These are phyloP conservation scores for Paraplagusia blochii DNA, from an alignment of 2,113 vertebrate species.

Conservation along the genomic window DNA sequence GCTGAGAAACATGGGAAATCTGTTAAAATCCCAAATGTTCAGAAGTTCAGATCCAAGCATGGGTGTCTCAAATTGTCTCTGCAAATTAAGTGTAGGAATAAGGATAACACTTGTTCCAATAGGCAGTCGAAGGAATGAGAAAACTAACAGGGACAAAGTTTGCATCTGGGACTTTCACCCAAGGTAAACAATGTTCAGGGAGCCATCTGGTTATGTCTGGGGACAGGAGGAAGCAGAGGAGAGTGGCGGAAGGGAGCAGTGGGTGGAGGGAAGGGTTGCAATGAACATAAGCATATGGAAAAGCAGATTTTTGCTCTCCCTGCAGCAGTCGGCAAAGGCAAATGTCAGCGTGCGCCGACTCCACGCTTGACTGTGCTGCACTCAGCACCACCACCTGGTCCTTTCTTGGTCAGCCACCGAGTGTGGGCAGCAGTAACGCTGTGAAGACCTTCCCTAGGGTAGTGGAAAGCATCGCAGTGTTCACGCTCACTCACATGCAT, in stretches of 20 bases:
- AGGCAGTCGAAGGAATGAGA: slow-evolving; percentile 57
- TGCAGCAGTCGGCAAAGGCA: slow-evolving; percentile 88
- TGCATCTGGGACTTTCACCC: slow-evolving; percentile 92
- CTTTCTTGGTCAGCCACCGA: slow-evolving; percentile 93
- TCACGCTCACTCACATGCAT: slow-evolving; percentile 71
- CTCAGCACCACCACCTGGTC: slow-evolving; percentile 98
- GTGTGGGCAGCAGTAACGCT: slow-evolving; percentile 89
- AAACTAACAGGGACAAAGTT: slow-evolving; percentile 62
- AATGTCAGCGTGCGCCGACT: slow-evolving; percentile 86
- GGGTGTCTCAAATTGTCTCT: slow-evolving; percentile 19
- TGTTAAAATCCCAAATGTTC: slow-evolving; percentile 7
- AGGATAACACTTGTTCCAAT: slow-evolving; percentile 40
- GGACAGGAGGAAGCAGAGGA: slow-evolving; percentile 59
- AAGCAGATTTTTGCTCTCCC: slow-evolving; percentile 98
- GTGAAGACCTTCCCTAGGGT: slow-evolving; percentile 86
- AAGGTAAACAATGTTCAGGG: slow-evolving; percentile 98
- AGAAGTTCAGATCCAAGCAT: slow-evolving; percentile 4
- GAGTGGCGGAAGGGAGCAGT: slow-evolving; percentile 52
- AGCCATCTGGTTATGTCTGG: slow-evolving; percentile 93
- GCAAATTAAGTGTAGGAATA: slow-evolving; percentile 18
- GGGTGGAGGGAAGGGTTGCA: slow-evolving; percentile 84
- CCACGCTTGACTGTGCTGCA: slow-evolving; percentile 94
- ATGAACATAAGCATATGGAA: slow-evolving; percentile 98
- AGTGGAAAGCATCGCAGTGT: slow-evolving; percentile 74
- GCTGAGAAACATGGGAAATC: too few relatives aligned